Evolutionary conservation across 2,888 invertebrate genomes (phyloP).

Genomic region (Macaria notata): DNA sequence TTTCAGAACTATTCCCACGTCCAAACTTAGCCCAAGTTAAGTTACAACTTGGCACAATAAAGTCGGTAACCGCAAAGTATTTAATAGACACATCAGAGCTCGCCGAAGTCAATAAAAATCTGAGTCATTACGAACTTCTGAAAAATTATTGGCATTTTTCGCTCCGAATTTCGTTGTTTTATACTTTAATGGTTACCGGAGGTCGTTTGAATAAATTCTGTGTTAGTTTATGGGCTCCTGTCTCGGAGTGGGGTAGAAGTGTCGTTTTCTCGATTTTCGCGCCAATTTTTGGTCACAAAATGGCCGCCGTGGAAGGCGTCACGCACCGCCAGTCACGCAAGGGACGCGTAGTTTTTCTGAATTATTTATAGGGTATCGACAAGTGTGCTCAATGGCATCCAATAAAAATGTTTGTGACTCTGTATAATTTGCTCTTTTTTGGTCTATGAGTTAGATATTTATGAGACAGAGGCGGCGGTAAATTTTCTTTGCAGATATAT

Average conservation of each 20-base stretch:
- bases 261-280: slow-evolving; percentile 76
- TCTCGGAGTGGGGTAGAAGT: slow-evolving; percentile 52
- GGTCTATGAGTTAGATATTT: slow-evolving; percentile 1
- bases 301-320: slow-evolving; percentile 60
- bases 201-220: slow-evolving; percentile 64
- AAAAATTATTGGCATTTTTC: slow-evolving; percentile 44
- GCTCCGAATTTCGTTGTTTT: slow-evolving; percentile 49
- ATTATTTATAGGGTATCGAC: slow-evolving; percentile 53
- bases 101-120: slow-evolving; percentile 50
- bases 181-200: slow-evolving; percentile 56
- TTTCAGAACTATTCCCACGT: slow-evolving; percentile 43
- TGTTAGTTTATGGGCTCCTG: slow-evolving; percentile 48
- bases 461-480: neutral
- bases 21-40: slow-evolving; percentile 35
- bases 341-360: slow-evolving; percentile 44
- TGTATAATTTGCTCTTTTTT: slow-evolving; percentile 31
- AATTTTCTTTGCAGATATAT: neutral
- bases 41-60: slow-evolving; percentile 40
- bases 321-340: slow-evolving; percentile 63
- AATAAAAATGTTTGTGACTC: slow-evolving; percentile 50
- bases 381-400: slow-evolving; percentile 41
- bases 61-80: slow-evolving; percentile 53
- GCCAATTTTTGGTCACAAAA: slow-evolving; percentile 74
- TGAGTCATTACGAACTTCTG: slow-evolving; percentile 46
- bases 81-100: slow-evolving; percentile 64